Evolutionary conservation across 2,888 invertebrate species (phyloP).

Genomic region (Nebria brevicollis): DNA sequence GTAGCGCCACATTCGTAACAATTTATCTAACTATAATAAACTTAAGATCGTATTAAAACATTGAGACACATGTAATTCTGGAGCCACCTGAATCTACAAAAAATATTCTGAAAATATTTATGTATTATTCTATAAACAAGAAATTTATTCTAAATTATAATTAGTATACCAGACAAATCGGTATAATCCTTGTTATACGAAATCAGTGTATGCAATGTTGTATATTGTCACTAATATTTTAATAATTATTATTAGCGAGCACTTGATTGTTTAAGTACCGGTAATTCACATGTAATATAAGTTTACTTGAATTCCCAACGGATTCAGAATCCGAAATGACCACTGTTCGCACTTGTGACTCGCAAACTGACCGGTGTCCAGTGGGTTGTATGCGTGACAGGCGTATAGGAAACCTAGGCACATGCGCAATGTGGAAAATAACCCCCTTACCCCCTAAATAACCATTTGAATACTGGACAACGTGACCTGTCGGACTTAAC

Average conservation of each 20-base stretch:
- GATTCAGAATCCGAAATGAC: constrained; percentile 7
- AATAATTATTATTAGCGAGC: neutral
- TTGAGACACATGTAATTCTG: too few relatives aligned
- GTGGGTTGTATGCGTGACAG: constrained; percentile 35
- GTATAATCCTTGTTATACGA: neutral
- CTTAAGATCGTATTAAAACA: too few relatives aligned
- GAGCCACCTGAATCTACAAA: too few relatives aligned
- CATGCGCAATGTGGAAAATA: constrained; percentile 21
- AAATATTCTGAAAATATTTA: neutral
- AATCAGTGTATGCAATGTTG: neutral
- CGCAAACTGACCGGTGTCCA: constrained; percentile 55
- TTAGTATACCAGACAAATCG: neutral
- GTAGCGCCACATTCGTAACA: too few relatives aligned
- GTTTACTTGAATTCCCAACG: neutral
- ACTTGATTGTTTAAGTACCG: neutral
- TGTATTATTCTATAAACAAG: neutral
- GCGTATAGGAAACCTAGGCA: constrained; percentile 16
- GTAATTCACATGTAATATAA: neutral
- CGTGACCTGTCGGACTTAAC: constrained; percentile 20
- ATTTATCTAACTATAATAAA: too few relatives aligned
- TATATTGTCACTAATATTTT: neutral
- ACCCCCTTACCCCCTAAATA: neutral
- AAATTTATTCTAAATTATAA: neutral
- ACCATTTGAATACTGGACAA: neutral
- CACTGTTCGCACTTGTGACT: constrained; percentile 48